Percentiles rank a stretch among this genome's conserved stretches.
phyloP scores from a whole-genome alignment of 2,888 invertebrate genomes.

The Euphydryas editha region DNA sequence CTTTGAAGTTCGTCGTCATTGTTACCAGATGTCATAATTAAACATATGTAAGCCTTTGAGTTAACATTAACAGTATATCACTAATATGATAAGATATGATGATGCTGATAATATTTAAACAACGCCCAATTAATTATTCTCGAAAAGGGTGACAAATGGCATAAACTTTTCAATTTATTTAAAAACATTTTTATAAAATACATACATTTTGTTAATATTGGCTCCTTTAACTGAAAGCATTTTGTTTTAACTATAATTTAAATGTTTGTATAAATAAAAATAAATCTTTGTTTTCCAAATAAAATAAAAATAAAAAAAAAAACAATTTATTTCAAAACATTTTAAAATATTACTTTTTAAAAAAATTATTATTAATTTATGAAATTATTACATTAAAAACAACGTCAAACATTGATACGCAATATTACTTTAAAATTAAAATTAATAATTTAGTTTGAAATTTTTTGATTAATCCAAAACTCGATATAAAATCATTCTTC shows the following conservation, averaged over 20 bases:
- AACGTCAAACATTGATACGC: no score
- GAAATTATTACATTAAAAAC: no score
- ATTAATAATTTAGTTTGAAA: no score
- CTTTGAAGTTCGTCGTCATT: not conserved
- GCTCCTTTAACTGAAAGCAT: not conserved
- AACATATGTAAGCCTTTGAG: not conserved
- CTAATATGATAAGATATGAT: slow-evolving; percentile 24
- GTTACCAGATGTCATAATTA: slow-evolving; percentile 18
- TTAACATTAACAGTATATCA: slow-evolving; percentile 14
- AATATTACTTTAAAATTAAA: no score
- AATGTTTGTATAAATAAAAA: no score
- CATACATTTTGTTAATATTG: not conserved
- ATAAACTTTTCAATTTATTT: not conserved
- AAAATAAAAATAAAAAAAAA: no score
- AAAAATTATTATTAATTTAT: no score
- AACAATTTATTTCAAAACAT: no score
- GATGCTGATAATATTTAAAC: slow-evolving; percentile 4
- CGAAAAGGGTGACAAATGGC: slow-evolving; percentile 5
- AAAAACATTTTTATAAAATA: not conserved
- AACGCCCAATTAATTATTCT: slow-evolving; percentile 2
- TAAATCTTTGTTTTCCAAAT: no score
- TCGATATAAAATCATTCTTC: not conserved
- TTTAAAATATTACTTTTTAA: no score
- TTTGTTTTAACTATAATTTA: no score
- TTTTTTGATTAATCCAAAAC: not conserved